Percentiles rank a stretch among this genome's conserved stretches.
Evolutionary conservation across 2,888 invertebrate species (phyloP).

Genomic region (Archaeoteleia sp.): DNA sequence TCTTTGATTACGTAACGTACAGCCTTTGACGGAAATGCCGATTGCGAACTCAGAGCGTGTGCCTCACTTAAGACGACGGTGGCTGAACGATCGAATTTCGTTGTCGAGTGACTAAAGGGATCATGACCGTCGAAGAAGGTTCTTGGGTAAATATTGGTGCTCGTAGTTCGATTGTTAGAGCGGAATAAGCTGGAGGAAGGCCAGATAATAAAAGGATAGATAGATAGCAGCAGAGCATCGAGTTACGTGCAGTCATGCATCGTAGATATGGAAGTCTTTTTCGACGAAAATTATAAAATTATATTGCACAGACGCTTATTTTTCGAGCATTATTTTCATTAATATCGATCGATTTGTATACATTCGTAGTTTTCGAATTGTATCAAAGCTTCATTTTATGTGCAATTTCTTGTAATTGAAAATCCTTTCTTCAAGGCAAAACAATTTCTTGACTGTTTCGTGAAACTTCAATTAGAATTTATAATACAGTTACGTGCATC

Average conservation of each 20-base stretch:
- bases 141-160: slow-evolving; percentile 64
- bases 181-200: slow-evolving; percentile 37
- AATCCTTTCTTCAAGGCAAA: not conserved
- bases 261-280: slow-evolving; percentile 58
- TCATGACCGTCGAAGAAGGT: slow-evolving; percentile 57
- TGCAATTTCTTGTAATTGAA: not conserved
- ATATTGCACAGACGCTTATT: not conserved
- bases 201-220: slow-evolving; percentile 29
- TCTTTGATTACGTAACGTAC: slow-evolving; percentile 31
- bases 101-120: slow-evolving; percentile 58
- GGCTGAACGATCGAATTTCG: slow-evolving; percentile 57
- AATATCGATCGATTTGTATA: not conserved
- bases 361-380: not conserved
- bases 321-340: not conserved
- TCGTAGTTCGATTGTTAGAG: slow-evolving; percentile 52
- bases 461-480: not conserved
- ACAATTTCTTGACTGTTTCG: not conserved
- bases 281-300: slow-evolving; percentile 12
- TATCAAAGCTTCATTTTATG: not conserved
- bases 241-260: slow-evolving; percentile 62
- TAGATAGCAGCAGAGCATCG: slow-evolving; percentile 46
- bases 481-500: not conserved
- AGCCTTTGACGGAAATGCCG: slow-evolving; percentile 23
- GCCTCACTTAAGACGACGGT: slow-evolving; percentile 23
- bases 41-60: slow-evolving; percentile 28